Conservation (phyloP, 2,888 invertebrate species). For the Heliconius ethilla region DNA sequence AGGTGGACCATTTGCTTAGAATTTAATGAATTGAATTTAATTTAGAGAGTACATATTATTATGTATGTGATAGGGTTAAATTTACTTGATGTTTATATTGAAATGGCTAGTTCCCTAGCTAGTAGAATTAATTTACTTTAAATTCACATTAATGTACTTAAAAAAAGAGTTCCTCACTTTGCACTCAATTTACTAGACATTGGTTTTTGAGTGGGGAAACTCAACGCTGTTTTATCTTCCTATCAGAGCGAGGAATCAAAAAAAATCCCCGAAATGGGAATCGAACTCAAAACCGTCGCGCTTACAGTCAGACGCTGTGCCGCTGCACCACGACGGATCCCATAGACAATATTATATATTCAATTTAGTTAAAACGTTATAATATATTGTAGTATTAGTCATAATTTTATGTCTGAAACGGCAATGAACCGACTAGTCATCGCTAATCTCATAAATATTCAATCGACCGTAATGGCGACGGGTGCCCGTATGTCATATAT, state of each 20-base stretch:
- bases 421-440: conserved; percentile 30
- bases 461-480: conserved; percentile 52
- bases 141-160: no score
- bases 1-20: conserved; percentile 29
- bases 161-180: no score
- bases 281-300: no score
- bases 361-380: conserved; percentile 16
- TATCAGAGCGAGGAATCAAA: no score
- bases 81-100: neutral
- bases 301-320: no score
- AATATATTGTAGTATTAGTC: no score
- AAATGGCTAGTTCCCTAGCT: neutral
- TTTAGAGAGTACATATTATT: conserved; percentile 16
- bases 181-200: no score
- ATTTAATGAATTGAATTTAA: conserved; percentile 39
- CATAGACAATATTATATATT: neutral
- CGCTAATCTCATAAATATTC: conserved; percentile 71
- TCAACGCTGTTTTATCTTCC: no score
- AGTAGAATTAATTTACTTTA: neutral
- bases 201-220: no score
- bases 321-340: no score
- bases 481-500: conserved; percentile 32
- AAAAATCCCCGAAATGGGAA: no score
- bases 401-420: conserved; percentile 26
- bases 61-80: neutral